These are phyloP conservation scores for Protodeltote pygarga DNA, from an alignment of 2,888 invertebrate genomes.

Conservation along the genomic window DNA sequence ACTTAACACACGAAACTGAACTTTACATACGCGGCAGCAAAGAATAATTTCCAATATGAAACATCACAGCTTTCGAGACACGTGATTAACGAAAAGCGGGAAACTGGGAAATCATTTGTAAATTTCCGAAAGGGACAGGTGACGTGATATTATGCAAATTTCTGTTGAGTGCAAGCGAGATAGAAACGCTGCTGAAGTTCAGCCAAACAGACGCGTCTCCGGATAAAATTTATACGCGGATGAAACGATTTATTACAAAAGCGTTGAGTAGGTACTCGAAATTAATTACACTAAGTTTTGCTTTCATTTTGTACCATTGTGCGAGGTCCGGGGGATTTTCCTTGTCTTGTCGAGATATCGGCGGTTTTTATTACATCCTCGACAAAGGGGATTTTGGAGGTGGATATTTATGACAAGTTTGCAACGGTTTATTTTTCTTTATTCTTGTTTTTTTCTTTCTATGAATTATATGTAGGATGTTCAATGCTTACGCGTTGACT, in stretches of 20 bases:
- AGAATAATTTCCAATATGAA: slow-evolving; percentile 52
- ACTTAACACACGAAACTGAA: slow-evolving; percentile 46
- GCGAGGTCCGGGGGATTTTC: slow-evolving; percentile 63
- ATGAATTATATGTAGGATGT: slow-evolving; percentile 58
- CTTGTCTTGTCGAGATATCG: slow-evolving; percentile 67
- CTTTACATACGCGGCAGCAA: slow-evolving; percentile 53
- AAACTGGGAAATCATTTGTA: slow-evolving; percentile 84
- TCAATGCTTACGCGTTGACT: slow-evolving; percentile 50
- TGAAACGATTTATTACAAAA: slow-evolving; percentile 87
- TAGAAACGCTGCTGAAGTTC: slow-evolving; percentile 67
- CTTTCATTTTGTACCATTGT: slow-evolving; percentile 77
- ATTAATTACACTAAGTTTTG: slow-evolving; percentile 83
- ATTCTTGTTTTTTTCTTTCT: slow-evolving; percentile 51
- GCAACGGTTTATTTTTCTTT: slow-evolving; percentile 57
- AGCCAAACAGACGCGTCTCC: slow-evolving; percentile 60
- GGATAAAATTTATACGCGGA: slow-evolving; percentile 82
- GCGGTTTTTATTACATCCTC: slow-evolving; percentile 64
- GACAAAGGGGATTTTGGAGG: slow-evolving; percentile 57
- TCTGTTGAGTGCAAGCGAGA: slow-evolving; percentile 65
- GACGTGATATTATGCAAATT: slow-evolving; percentile 82
- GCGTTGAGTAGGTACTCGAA: slow-evolving; percentile 85
- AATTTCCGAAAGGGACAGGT: slow-evolving; percentile 82
- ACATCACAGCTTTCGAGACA: slow-evolving; percentile 64
- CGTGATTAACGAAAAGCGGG: slow-evolving; percentile 83
- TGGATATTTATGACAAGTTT: slow-evolving; percentile 66